A percentile compares a stretch with the other conserved stretches of the same genome.
These are phyloP conservation scores for Elysia crispata DNA, from an alignment of 2,888 invertebrate species.

Conservation along the genomic window DNA sequence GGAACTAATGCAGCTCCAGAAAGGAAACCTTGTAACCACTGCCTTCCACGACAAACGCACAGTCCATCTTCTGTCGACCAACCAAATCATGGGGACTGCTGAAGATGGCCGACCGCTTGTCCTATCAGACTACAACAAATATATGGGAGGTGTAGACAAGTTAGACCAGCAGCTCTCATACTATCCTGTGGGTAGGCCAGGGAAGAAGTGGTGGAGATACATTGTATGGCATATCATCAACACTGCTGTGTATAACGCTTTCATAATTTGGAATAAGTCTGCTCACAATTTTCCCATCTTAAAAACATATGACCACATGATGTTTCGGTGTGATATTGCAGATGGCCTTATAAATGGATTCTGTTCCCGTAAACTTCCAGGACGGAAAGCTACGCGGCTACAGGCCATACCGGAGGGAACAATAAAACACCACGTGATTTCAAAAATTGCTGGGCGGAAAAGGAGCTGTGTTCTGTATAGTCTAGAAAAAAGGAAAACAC, in stretches of 20 bases:
- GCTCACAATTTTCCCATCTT: not conserved
- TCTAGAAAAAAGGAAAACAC: not conserved
- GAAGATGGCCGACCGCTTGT: too few relatives aligned
- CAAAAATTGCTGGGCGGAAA: not conserved
- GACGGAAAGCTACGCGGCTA: not conserved
- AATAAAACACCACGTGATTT: not conserved
- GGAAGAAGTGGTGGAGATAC: slow-evolving; percentile 25
- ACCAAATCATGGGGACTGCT: too few relatives aligned
- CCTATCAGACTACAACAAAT: too few relatives aligned
- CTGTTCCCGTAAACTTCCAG: slow-evolving; percentile 6
- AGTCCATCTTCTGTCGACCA: too few relatives aligned
- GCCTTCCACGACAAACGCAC: too few relatives aligned
- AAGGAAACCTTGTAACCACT: too few relatives aligned
- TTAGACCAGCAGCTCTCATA: too few relatives aligned
- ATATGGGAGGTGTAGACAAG: too few relatives aligned
- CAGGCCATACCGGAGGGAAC: not conserved
- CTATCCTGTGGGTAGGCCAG: too few relatives aligned
- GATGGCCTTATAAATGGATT: slow-evolving; percentile 19
- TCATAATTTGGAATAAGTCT: not conserved
- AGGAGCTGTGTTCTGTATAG: not conserved
- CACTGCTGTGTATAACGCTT: not conserved
- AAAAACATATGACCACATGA: slow-evolving; percentile 24
- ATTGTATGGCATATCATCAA: slow-evolving; percentile 13
- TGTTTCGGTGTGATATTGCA: not conserved
- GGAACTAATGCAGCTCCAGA: too few relatives aligned